These are phyloP conservation scores for Zaprionus taronus DNA, from an alignment of 1,140 invertebrate species.

Conservation along the genomic window DNA sequence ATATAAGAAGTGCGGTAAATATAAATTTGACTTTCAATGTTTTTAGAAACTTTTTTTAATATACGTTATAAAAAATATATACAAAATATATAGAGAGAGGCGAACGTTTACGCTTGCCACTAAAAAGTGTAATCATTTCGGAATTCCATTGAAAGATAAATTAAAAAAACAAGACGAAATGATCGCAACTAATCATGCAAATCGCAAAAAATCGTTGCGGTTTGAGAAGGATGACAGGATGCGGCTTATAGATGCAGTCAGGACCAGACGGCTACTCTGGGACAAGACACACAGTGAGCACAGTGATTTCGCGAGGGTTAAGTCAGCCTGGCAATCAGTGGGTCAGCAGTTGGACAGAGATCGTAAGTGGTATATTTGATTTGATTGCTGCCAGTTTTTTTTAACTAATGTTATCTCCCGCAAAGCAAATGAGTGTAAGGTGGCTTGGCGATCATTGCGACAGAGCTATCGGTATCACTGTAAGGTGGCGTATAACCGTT, in stretches of 20 bases:
- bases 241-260: constrained; percentile 33
- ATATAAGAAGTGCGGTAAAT: not conserved
- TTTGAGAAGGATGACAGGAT: constrained; percentile 36
- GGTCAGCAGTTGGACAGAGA: constrained; percentile 28
- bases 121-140: not conserved
- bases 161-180: not conserved
- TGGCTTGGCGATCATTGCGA: constrained; percentile 37
- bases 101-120: not conserved
- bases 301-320: constrained; percentile 28
- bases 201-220: constrained; percentile 21
- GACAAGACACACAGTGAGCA: constrained; percentile 33
- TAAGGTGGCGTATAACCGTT: constrained; percentile 16
- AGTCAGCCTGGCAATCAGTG: constrained; percentile 35
- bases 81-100: not conserved
- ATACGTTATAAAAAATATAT: not conserved
- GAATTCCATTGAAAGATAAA: not conserved
- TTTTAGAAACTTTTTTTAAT: not conserved
- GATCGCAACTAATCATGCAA: not conserved
- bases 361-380: constrained; percentile 5
- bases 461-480: constrained; percentile 47
- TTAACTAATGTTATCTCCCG: not conserved
- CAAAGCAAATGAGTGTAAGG: constrained; percentile 37
- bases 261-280: constrained; percentile 29
- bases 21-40: constrained; percentile 1
- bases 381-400: not conserved